Conservation (phyloP, 2,797 vertebrate genomes). For the Labroides dimidiatus region DNA sequence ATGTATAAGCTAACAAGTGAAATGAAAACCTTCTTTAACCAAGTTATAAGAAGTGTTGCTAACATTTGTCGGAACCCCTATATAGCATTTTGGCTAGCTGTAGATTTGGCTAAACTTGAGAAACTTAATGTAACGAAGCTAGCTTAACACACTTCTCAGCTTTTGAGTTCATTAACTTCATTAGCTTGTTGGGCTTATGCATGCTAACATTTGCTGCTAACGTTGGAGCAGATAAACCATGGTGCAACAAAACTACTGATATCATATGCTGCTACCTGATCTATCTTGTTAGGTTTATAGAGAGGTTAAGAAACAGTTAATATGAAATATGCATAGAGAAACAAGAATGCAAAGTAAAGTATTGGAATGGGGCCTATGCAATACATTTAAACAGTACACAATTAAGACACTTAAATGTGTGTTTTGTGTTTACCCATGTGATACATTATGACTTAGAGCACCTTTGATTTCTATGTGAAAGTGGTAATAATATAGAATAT, state of each 20-base stretch:
- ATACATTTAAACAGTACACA: slow-evolving; percentile 33
- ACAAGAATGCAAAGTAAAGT: slow-evolving; percentile 24
- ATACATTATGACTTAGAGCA: slow-evolving; percentile 16
- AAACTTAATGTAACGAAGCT: no score
- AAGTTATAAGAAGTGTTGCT: no score
- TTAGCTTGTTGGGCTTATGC: not conserved
- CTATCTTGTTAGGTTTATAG: not conserved
- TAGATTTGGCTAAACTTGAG: no score
- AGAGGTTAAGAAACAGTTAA: slow-evolving; percentile 21
- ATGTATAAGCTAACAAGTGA: no score
- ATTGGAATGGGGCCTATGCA: slow-evolving; percentile 52
- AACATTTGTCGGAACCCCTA: no score
- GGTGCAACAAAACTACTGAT: no score
- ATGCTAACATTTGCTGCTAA: not conserved
- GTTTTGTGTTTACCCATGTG: slow-evolving; percentile 44
- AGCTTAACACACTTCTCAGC: no score
- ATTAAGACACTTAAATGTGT: slow-evolving; percentile 25
- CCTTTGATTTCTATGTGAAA: slow-evolving; percentile 22
- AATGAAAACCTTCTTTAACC: no score
- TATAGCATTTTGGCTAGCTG: no score
- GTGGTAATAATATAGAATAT: not conserved
- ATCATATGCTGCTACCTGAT: not conserved
- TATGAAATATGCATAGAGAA: slow-evolving; percentile 8
- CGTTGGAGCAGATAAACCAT: no score
- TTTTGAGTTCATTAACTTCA: not conserved